Evolutionary conservation across 1,140 invertebrate genomes (phyloP).

Genomic region (Drosophila sp.): DNA sequence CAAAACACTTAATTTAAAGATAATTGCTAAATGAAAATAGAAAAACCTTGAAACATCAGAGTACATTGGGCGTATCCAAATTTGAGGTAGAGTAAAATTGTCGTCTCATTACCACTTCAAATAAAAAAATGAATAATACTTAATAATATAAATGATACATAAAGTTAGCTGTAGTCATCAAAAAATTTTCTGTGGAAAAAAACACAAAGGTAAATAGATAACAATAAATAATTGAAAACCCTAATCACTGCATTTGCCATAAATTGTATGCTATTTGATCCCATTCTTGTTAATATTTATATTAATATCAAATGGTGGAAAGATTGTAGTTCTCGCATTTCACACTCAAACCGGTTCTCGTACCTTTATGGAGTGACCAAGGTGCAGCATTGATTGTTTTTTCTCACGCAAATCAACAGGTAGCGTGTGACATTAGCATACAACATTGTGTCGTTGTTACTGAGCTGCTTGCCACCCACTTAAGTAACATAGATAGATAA

Average conservation of each 20-base stretch:
- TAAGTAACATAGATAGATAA: background rate
- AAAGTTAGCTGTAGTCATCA: too few species aligned
- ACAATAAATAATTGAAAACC: too few species aligned
- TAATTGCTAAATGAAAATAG: background rate
- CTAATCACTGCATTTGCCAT: too few species aligned
- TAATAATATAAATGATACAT: too few species aligned
- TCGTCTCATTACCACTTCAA: too few species aligned
- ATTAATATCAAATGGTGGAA: background rate
- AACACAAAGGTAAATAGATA: too few species aligned
- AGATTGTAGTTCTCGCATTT: conserved; percentile 19
- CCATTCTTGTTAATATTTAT: conserved; percentile 5
- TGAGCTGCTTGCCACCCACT: conserved; percentile 31
- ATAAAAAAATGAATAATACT: too few species aligned
- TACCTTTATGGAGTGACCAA: conserved; percentile 1
- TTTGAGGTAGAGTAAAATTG: too few species aligned
- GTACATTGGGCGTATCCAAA: too few species aligned
- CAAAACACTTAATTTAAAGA: too few species aligned
- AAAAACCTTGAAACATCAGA: background rate
- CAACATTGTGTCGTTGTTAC: conserved; percentile 22
- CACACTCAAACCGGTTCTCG: conserved; percentile 25
- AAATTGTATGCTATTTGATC: background rate
- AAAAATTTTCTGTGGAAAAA: too few species aligned
- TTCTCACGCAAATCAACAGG: conserved; percentile 49
- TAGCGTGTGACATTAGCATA: conserved; percentile 34
- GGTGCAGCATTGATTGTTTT: conserved; percentile 24